Evolutionary conservation across 1,140 invertebrate genomes (phyloP), one percentile per base, ranked within the genome.

Genomic region (Drosophila bifasciata): DNA sequence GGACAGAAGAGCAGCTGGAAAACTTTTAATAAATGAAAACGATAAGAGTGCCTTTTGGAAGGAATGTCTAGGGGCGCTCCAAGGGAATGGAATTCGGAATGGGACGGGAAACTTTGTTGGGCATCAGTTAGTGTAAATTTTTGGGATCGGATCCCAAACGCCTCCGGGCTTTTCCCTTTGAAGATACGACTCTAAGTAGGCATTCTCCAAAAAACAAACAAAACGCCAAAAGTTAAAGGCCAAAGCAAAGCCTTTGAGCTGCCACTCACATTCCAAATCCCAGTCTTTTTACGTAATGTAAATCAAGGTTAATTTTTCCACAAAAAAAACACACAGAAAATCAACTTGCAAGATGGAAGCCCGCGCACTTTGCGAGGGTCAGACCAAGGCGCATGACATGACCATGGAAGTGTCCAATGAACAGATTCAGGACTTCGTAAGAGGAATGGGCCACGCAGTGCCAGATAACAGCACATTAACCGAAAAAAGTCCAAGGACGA

Each of bases 11-110:
- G 55, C 59, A 50, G 28, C 53, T 21, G 62, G 48, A 40, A 61
- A 74, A 86, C 49, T 86, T 77, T 80, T 85, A 86, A 80, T 85
- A 86, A 86, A 85, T 67, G 61, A 67, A 56, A 43, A 46, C 62
- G 79, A 84, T 84, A 75, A 81, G 73, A 32, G 73, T 59, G 49
- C 67, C 55, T 57, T 68, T 66, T 67, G 57, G 57, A 50, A 28
- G 50, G 51, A 58, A 85, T 76, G 76, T 59, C 80, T 62, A 43
- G 52, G 52, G 80, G 80, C 72, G 61, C 7, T 41, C 46, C 8
- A 23, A 25, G 25, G 64, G 63, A 60, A 61, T 73, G 5, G 5
- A 5, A 25, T 25, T 25, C 7, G 25, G 28, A 8, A 2, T 6
- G 16, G 21, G 16, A 17, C 41, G 51, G 52, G 77, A 86, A 86